phyloP scores from a whole-genome alignment of 2,888 invertebrate species.

The Drosophila melanocephala region DNA sequence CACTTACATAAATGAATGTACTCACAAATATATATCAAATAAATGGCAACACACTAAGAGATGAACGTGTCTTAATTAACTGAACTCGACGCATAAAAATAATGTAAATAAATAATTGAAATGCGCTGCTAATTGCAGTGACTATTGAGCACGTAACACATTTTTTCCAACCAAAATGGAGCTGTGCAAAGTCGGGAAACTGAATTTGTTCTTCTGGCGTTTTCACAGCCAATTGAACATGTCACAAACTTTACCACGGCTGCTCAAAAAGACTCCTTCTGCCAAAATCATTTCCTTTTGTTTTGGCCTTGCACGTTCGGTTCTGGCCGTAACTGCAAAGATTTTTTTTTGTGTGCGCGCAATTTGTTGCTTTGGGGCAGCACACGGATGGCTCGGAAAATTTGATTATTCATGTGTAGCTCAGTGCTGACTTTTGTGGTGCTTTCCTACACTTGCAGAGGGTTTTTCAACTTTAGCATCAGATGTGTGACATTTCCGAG shows the following conservation, averaged over 20 bases:
- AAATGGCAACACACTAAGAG: neutral
- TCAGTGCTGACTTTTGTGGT: slow-evolving; percentile 30
- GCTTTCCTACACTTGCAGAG: slow-evolving; percentile 4
- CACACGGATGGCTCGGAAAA: slow-evolving; percentile 33
- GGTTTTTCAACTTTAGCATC: neutral
- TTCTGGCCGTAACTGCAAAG: slow-evolving; percentile 8
- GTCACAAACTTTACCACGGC: slow-evolving; percentile 45
- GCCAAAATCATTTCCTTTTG: slow-evolving; percentile 16
- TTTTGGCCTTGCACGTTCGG: slow-evolving; percentile 17
- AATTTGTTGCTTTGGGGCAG: slow-evolving; percentile 38
- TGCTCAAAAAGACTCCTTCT: slow-evolving; percentile 18
- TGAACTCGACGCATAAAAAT: neutral
- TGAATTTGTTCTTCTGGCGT: slow-evolving; percentile 24
- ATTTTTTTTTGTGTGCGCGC: slow-evolving; percentile 32
- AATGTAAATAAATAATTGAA: slow-evolving; percentile 48
- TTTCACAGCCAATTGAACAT: slow-evolving; percentile 70
- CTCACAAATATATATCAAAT: neutral
- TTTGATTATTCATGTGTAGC: slow-evolving; percentile 67
- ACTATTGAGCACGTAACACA: slow-evolving; percentile 31
- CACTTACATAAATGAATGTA: neutral
- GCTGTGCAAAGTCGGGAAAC: neutral
- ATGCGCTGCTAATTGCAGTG: slow-evolving; percentile 52
- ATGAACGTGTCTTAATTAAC: slow-evolving; percentile 1
- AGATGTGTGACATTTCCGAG: neutral
- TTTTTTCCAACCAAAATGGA: slow-evolving; percentile 12